These are phyloP conservation scores for Pitangus sulphuratus DNA, from an alignment of 2,797 vertebrate genomes.

Conservation along the genomic window DNA sequence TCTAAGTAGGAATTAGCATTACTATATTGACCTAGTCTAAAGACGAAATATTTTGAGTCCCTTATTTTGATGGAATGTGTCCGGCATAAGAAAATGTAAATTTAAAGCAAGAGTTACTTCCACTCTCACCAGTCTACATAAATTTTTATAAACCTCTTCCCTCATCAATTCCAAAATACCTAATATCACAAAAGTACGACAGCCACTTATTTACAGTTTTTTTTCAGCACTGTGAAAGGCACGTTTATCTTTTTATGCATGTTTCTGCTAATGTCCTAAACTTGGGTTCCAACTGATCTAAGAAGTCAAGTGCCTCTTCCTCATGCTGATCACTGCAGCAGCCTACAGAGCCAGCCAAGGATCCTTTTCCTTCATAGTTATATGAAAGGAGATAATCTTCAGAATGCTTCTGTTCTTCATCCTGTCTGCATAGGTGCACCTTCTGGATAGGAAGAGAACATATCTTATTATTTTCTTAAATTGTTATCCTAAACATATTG, in stretches of 20 bases:
- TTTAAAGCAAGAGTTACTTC: slow-evolving; percentile 20
- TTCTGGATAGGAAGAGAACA: slow-evolving; percentile 79
- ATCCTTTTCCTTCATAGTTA: slow-evolving; percentile 88
- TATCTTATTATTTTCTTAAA: slow-evolving; percentile 74
- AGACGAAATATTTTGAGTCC: not conserved
- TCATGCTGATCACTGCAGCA: slow-evolving; percentile 87
- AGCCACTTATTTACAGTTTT: slow-evolving; percentile 19
- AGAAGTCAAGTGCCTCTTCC: slow-evolving; percentile 85
- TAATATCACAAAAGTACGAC: not conserved
- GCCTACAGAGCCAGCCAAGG: slow-evolving; percentile 87
- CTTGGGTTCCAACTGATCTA: slow-evolving; percentile 90
- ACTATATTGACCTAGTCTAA: not conserved
- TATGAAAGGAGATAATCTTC: slow-evolving; percentile 85
- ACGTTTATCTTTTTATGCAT: slow-evolving; percentile 79
- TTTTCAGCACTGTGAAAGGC: slow-evolving; percentile 3
- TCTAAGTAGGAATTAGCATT: slow-evolving; percentile 26
- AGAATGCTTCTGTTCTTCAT: slow-evolving; percentile 81
- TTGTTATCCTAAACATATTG: slow-evolving; percentile 74
- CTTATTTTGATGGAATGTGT: slow-evolving; percentile 5
- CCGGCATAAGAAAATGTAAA: not conserved
- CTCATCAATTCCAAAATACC: slow-evolving; percentile 5
- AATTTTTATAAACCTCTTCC: slow-evolving; percentile 5
- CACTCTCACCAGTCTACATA: not conserved
- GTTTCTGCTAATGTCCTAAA: slow-evolving; percentile 89
- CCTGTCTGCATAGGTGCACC: slow-evolving; percentile 77